These are phyloP conservation scores for Drosophila borborema DNA, from an alignment of 2,888 invertebrate genomes.

Conservation along the genomic window DNA sequence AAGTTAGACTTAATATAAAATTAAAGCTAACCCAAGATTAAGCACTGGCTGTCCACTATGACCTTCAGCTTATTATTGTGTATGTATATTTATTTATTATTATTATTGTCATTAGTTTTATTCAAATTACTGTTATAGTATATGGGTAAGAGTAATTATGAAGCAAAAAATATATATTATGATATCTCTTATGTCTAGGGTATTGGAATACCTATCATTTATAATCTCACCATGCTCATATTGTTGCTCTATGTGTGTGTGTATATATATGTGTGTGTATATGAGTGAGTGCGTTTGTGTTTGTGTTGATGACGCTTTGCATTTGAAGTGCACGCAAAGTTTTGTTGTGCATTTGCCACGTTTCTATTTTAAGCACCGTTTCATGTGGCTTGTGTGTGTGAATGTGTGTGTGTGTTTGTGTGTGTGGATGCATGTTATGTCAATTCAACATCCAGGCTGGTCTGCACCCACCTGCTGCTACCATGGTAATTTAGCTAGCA, in stretches of 20 bases:
- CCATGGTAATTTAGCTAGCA: constrained; percentile 46
- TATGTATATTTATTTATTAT: no score
- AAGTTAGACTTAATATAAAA: no score
- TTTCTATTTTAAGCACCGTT: constrained; percentile 57
- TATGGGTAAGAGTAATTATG: no score
- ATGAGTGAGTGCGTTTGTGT: constrained; percentile 16
- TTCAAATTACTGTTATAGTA: no score
- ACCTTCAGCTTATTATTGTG: no score
- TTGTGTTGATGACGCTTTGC: constrained; percentile 34
- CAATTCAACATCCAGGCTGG: constrained; percentile 6
- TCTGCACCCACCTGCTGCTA: constrained; percentile 52
- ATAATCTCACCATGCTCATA: not conserved
- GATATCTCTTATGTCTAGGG: not conserved
- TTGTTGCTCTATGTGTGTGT: constrained; percentile 14
- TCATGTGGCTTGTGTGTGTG: constrained; percentile 27
- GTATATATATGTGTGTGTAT: constrained; percentile 21
- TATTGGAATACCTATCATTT: not conserved
- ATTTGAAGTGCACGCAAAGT: constrained; percentile 67
- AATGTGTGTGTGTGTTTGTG: not conserved
- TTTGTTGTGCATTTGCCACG: constrained; percentile 74
- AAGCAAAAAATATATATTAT: no score
- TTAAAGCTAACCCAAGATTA: no score
- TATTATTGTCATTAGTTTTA: no score
- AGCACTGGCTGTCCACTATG: no score
- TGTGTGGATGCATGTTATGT: constrained; percentile 19